Evolutionary conservation across 2,888 invertebrate genomes (phyloP), one percentile per base, ranked within the genome.

Genomic region (Trisateles emortualis): DNA sequence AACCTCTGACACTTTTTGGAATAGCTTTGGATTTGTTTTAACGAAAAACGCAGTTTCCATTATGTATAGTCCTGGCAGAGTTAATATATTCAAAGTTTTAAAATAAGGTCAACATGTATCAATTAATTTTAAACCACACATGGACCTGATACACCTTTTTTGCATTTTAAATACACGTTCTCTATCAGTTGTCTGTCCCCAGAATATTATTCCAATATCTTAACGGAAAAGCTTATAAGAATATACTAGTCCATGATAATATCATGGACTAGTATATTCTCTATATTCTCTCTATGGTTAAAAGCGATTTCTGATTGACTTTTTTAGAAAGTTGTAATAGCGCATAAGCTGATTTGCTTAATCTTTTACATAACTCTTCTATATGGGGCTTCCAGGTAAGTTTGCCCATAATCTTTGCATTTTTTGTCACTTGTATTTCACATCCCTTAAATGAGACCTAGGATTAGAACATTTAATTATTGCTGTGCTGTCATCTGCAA

Each of bases 401-500:
- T 9, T 35, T 35, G 16, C n/a, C n/a, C n/a, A n/a, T n/a, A n/a
- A n/a, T n/a, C 10, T 30, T 30, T 30, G 30, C n/a, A 30, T 10
- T 30, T 3, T 6, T 30, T 9, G 10, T 10, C 10, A 10, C 30
- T 30, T 30, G 10, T 30, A 30, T 30, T 30, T 30, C 10, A n/a
- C 9, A 10, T 10, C 10, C 30, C 3, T 30, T 10, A 10, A 10
- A 30, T 3, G 30, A n/a, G n/a, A n/a, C n/a, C n/a, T n/a, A 14
- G 14, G 38, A 29, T 29, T 13, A 17, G 19, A 4, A 40, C 39
- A 26, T 29, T 33, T 39, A 4, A 48, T 9, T 22, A 48, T 33
- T n/a, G 47, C 40, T 24, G 52, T 47, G 13, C 32, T 52, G 11
- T 60, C 54, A 17, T 59, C 54, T 2, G 59, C 53, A 38, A 59